Evolutionary conservation across 1,140 invertebrate species (phyloP), one percentile per base, ranked within the genome.

Genomic region (Eriocheir sinensis): DNA sequence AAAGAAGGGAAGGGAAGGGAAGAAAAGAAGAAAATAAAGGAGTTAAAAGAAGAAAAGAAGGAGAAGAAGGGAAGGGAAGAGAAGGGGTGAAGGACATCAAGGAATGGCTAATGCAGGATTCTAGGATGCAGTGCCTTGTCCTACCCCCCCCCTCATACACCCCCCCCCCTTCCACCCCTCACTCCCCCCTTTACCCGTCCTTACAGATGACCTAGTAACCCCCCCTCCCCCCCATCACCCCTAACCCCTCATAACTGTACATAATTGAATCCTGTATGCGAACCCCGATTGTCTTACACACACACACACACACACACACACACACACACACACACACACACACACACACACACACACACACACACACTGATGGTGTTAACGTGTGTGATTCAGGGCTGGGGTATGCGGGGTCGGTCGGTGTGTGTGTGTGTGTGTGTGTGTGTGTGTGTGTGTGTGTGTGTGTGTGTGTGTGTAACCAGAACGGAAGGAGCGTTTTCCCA

Each of bases 241-340:
- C 36, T 36, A 2, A 36, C 83, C 83, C 2, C 34, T 86, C 83
- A 86, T 86, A 86, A 86, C 34, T 86, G 34, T 38, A 86, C 83
- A 86, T 40, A 34, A 86, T 86, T 86, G n/a, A 21, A 34, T 86
- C 36, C 40, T 38, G 83, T 86, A 41, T n/a, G 3, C 32, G 17
- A 21, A 17, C 21, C 17, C 21, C 36, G 30, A 41, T 41, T 41
- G 40, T 15, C 36, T 36, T 34, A 86, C 60, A 72, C 60, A 72
- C 60, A 72, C 60, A 72, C 60, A 72, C 60, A 72, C 60, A 72
- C 60, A 72, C 60, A 72, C 60, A 72, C 60, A 72, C 60, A 72
- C 60, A 72, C 60, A 72, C 60, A n/a, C 60, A n/a, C 60, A n/a
- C 60, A n/a, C 60, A 72, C 60, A 60, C 53, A 60, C 53, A 27